A percentile compares a stretch with the other conserved stretches of the same genome.
Conservation (phyloP, 2,113 vertebrate species). For the Oryzias celebensis region DNA sequence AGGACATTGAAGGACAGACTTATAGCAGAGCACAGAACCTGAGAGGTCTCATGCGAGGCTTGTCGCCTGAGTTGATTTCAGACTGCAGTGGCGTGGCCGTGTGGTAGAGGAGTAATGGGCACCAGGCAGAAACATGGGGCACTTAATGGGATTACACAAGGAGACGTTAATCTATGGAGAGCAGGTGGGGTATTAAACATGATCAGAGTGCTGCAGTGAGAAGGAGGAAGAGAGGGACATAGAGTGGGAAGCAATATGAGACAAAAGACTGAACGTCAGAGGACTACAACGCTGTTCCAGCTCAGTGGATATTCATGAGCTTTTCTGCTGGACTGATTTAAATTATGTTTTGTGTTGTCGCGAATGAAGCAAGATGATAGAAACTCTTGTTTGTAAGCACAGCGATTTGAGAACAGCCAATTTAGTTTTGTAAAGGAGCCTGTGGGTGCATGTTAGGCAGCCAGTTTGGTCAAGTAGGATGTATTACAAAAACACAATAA, state of each 20-base stretch:
- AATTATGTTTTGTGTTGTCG: constrained; percentile 38
- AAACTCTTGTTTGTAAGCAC: constrained; percentile 24
- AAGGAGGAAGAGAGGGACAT: constrained; percentile 17
- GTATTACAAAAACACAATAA: constrained; percentile 56
- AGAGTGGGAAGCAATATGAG: constrained; percentile 14
- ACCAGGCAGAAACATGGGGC: constrained; percentile 54
- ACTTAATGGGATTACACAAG: constrained; percentile 75
- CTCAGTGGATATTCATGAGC: constrained; percentile 17
- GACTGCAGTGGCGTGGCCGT: constrained; percentile 31
- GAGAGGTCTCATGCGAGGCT: constrained; percentile 24
- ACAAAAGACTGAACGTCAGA: constrained; percentile 22
- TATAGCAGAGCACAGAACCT: constrained; percentile 5
- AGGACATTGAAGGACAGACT: not conserved
- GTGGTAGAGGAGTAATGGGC: constrained; percentile 57
- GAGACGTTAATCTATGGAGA: constrained; percentile 70
- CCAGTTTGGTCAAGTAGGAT: constrained; percentile 35
- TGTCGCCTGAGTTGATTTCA: constrained; percentile 52
- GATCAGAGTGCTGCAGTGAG: constrained; percentile 61
- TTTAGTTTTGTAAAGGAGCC: constrained; percentile 40
- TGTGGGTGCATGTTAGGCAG: constrained; percentile 7
- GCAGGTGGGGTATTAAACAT: constrained; percentile 76
- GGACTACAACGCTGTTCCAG: constrained; percentile 27
- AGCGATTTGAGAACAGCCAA: constrained; percentile 46
- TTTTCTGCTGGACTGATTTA: constrained; percentile 32
- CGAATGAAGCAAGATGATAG: constrained; percentile 36